Percentiles rank a stretch among this genome's conserved stretches.
Evolutionary conservation across 2,888 invertebrate genomes (phyloP).

Genomic region (Lapara coniferarum): DNA sequence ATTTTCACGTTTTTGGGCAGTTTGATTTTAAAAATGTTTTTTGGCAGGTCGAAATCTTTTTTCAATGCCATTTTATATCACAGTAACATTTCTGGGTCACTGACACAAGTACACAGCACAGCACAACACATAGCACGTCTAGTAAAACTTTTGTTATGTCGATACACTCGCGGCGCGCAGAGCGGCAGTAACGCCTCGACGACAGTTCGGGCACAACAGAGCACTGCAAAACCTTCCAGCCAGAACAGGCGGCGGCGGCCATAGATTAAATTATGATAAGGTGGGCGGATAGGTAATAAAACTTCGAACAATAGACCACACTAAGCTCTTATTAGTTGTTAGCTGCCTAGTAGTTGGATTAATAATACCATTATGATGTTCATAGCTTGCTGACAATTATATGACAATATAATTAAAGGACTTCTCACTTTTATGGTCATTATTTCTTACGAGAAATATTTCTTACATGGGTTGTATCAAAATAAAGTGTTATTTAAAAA

Average conservation of each 20-base stretch:
- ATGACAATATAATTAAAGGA: not conserved
- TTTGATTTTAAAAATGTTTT: constrained; percentile 72
- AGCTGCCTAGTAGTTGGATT: too few relatives aligned
- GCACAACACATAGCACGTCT: constrained; percentile 40
- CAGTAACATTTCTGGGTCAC: constrained; percentile 71
- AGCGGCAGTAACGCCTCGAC: constrained; percentile 61
- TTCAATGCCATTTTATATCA: constrained; percentile 77
- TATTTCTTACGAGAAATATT: too few relatives aligned
- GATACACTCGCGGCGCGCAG: constrained; percentile 51
- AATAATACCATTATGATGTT: too few relatives aligned
- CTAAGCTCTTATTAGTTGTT: not conserved
- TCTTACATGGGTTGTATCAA: too few relatives aligned
- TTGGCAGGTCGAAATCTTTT: constrained; percentile 75
- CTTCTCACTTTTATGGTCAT: not conserved
- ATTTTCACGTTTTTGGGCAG: constrained; percentile 66
- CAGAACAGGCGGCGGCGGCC: constrained; percentile 56
- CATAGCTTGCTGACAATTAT: too few relatives aligned
- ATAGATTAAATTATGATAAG: constrained; percentile 55
- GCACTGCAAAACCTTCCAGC: constrained; percentile 56
- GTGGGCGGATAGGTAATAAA: constrained; percentile 39
- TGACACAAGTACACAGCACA: constrained; percentile 63
- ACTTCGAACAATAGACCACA: not conserved
- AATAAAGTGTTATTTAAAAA: too few relatives aligned
- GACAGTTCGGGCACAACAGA: constrained; percentile 76
- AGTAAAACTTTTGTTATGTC: constrained; percentile 45